Evolutionary conservation across 2,888 invertebrate species (phyloP), one percentile per base, ranked within the genome.

Genomic region (Megastigmus dorsalis): DNA sequence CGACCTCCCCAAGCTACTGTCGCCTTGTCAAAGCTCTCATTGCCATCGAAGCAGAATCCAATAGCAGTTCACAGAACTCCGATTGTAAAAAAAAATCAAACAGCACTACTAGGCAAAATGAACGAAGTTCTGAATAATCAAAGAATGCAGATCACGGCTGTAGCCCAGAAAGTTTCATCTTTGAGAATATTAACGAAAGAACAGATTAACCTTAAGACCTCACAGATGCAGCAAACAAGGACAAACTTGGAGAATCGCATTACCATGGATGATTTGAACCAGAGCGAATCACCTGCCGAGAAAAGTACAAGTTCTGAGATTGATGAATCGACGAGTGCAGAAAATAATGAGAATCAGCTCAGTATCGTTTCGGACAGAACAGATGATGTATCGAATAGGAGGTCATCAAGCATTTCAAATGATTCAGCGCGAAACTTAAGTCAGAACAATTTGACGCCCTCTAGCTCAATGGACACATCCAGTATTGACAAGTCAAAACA

Each of bases 131-230:
- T 76, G 3, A 72, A 65, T 4, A 60, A 4, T 33, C 76, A 76
- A 26, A 59, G 54, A 4, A 59, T 28, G 20, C 62, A 68, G 33
- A 48, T 76, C 7, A 50, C 38, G 1, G 60, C 59, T n/a, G 76
- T 65, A 6, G 65, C 69, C 2, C 52, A 66, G 2, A 76, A 76
- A 50, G 59, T 75, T 3, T 54, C 73, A 18, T 20, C 57, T 50
- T 70, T 84, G 18, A 85, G 80, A 74, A 74, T 85, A 52, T 79
- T 86, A 15, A 82, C 83, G 0, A 84, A 77, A 50, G 82, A 84
- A 13, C 84, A 86, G 66, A 73, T 86, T 6, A 86, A 85, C 71
- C 79, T 71, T 9, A 84, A 84, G 74, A 79, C 77, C 43, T 75
- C 83, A 6, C 80, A 83, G 65, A 69, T 81, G 54, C 78, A 80